Base-by-base conservation (phyloP, 2,888 invertebrate genomes). In the Endotricha flammealis region DNA sequence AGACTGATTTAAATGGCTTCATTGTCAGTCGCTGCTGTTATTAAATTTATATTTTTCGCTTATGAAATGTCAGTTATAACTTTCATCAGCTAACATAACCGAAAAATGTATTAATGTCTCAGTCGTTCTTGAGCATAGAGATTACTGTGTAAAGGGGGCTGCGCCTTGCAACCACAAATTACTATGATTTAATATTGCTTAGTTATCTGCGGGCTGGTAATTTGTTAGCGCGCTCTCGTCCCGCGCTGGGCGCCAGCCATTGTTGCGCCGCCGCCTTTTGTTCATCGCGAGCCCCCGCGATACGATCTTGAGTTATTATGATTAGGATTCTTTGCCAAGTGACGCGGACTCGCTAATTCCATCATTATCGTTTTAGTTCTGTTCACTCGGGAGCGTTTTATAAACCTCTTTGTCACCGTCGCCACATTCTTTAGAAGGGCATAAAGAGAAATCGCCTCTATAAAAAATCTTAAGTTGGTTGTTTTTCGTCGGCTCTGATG, bases 171-270 rank as follows among this genome's bases (percentile, higher is more conserved):
- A 66, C 78, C 81, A 81, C 82, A 85, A 85, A 86, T 85, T 85
- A 81, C 80, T 83, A 81, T 83, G 85, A 86, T 85, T 86, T 85
- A 85, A 85, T 85, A 86, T 83, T 82, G 81, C 82, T 80, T 82
- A 85, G 83, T 83, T 86, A 86, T 86, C 85, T 83, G 78, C 58
- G 77, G 75, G 77, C 54, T 68, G 76, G 80, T 82, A 83, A 85
- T 86, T 86, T 85, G 85, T 85, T 81, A 80, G 80, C 70, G 74
- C 70, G 64, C 69, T 74, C 73, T 61, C 63, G 64, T 62, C 66
- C 71, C 76, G 65, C 67, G 75, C 63, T 63, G 78, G 74, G 69
- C 75, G 76, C 82, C 79, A 81, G 76, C 82, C 79, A 81, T 86
- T 85, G 85, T 86, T 81, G 73, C 70, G 64, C 58, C 62, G 57